Evolutionary conservation across 37 sponge, comb jelly and placozoan genomes (phyloP).

Genomic region (Beroe ovata): DNA sequence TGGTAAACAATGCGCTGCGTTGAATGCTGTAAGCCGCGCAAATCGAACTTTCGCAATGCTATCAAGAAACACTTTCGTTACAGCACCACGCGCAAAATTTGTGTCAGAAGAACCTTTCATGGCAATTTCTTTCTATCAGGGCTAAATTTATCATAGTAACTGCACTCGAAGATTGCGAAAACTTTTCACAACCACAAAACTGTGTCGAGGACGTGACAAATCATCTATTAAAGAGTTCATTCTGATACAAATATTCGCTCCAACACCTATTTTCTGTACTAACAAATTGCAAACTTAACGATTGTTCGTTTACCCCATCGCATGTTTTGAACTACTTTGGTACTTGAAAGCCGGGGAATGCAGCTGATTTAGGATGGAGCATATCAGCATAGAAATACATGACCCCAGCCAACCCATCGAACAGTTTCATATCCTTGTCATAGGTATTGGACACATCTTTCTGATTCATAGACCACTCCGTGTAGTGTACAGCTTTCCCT

Average conservation of each 20-base stretch:
- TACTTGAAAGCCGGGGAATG: constrained; percentile 76
- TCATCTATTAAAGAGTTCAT: too few relatives aligned
- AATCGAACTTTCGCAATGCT: constrained; percentile 23
- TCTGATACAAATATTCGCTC: too few relatives aligned
- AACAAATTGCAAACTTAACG: too few relatives aligned
- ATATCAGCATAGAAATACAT: constrained; percentile 80
- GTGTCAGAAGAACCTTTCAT: constrained; percentile 24
- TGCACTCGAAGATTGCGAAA: too few relatives aligned
- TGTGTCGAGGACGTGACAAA: too few relatives aligned
- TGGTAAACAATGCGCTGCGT: constrained; percentile 22
- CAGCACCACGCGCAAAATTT: background rate
- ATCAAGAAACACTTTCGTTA: background rate
- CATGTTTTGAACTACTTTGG: too few relatives aligned
- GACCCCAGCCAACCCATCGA: constrained; percentile 79
- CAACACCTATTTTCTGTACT: too few relatives aligned
- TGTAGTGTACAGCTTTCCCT: constrained; percentile 50
- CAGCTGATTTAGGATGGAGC: constrained; percentile 67
- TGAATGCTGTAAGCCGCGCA: constrained; percentile 39
- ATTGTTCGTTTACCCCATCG: too few relatives aligned
- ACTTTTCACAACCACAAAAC: too few relatives aligned
- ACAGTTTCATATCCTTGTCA: constrained; percentile 40
- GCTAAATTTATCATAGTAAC: constrained; percentile 1
- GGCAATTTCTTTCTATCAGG: background rate
- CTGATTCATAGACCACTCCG: constrained; percentile 66
- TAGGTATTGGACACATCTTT: constrained; percentile 30